A percentile compares a stretch with the other conserved stretches of the same genome.
phyloP scores from a whole-genome alignment of 2,113 vertebrate species.

The Sakesphorus luctuosus region DNA sequence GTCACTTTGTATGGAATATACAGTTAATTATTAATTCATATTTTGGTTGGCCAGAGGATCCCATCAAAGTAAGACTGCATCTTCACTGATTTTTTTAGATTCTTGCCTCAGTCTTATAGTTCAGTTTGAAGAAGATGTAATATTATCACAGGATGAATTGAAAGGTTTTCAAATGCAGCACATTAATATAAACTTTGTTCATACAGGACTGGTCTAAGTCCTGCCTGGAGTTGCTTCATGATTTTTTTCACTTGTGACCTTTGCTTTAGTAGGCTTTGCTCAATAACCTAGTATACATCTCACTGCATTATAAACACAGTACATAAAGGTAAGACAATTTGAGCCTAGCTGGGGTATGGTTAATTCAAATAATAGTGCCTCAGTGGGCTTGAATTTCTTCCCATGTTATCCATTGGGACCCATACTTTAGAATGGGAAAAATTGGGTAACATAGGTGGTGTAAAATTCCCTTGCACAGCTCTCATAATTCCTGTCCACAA shows the following conservation, averaged over 20 bases:
- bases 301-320: not conserved
- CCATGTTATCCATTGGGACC: not conserved
- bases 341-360: not conserved
- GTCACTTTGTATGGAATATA: not conserved
- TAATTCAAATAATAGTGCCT: not conserved
- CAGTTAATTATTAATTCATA: not conserved
- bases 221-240: not conserved
- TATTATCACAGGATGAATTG: not conserved
- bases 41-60: not conserved
- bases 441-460: not conserved
- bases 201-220: not conserved
- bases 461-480: not conserved
- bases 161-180: not conserved
- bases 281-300: not conserved
- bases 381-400: not conserved
- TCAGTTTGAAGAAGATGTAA: not conserved
- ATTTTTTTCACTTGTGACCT: not conserved
- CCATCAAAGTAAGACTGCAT: not conserved
- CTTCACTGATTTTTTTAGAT: not conserved
- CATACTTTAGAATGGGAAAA: not conserved
- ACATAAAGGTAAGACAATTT: not conserved
- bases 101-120: not conserved
- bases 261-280: not conserved
- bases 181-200: not conserved
- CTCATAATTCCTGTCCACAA: not conserved